phyloP scores from a whole-genome alignment of 2,888 invertebrate species.

The Empis livida region DNA sequence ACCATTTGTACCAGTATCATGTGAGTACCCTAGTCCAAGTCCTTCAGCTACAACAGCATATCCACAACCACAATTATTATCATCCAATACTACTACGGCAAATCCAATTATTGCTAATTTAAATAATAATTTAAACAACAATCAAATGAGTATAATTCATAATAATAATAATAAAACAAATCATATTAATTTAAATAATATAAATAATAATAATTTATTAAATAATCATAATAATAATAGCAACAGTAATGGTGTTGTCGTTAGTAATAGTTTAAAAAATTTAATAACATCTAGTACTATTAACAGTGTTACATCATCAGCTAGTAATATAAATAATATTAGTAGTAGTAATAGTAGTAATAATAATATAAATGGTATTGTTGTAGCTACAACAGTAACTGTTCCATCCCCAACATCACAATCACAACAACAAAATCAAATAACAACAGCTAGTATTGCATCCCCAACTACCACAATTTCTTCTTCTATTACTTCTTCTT shows the following conservation, averaged over 20 bases:
- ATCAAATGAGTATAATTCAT: constrained; percentile 4
- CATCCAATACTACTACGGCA: constrained; percentile 31
- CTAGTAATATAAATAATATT: constrained; percentile 5
- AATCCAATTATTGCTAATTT: constrained; percentile 23
- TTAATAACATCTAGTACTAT: constrained; percentile 9
- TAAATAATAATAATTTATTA: constrained; percentile 10
- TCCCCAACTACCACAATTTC: neutral
- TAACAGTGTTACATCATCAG: constrained; percentile 8
- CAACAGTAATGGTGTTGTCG: constrained; percentile 18
- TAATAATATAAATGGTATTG: constrained; percentile 11
- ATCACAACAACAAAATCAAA: neutral
- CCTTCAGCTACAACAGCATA: constrained; percentile 25
- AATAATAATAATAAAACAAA: neutral
- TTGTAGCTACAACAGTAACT: constrained; percentile 5
- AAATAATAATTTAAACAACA: constrained; percentile 4
- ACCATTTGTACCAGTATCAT: constrained; percentile 97
- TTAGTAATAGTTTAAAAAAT: constrained; percentile 14
- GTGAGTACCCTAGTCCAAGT: constrained; percentile 62
- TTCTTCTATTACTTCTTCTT: neutral
- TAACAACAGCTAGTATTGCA: neutral
- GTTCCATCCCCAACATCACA: neutral
- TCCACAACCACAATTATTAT: constrained; percentile 14
- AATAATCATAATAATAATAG: constrained; percentile 13
- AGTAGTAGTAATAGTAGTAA: constrained; percentile 5
- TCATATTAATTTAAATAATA: constrained; percentile 11